Percentiles rank a stretch among this genome's conserved stretches.
Conservation (phyloP, 2,113 vertebrate species). For the Sclerurus mexicanus region DNA sequence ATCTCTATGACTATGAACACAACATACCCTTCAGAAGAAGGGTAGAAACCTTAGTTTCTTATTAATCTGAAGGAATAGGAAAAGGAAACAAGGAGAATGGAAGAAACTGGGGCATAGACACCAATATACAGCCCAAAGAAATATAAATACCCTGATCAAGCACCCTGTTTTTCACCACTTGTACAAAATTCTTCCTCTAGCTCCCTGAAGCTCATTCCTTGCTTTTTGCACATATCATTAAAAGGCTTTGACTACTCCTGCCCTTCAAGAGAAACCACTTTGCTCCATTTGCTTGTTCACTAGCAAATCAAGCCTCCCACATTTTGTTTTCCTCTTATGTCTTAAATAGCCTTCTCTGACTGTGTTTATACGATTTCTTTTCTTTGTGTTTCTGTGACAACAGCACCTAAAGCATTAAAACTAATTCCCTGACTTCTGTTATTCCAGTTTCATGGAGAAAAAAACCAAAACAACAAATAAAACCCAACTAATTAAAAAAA, state of each 20-base stretch:
- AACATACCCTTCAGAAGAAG: not conserved
- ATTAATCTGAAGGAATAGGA: not conserved
- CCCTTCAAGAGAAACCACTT: not conserved
- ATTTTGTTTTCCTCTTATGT: not conserved
- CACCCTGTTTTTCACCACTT: not conserved
- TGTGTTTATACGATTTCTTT: not conserved
- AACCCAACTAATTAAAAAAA: not conserved
- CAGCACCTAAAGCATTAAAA: not conserved
- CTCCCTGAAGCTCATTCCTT: not conserved
- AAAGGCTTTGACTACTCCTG: not conserved
- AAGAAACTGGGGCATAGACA: not conserved
- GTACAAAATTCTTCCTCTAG: not conserved
- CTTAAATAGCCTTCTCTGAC: not conserved
- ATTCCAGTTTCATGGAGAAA: fast-evolving
- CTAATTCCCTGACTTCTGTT: not conserved
- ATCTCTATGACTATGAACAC: not conserved
- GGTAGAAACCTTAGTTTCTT: not conserved
- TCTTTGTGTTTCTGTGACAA: not conserved
- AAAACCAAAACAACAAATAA: not conserved
- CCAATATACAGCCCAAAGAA: not conserved
- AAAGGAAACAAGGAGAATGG: not conserved
- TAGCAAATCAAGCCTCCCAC: not conserved
- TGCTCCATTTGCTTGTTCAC: not conserved
- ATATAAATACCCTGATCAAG: not conserved
- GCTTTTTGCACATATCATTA: not conserved